Conservation (phyloP, 2,113 vertebrate species). For the Charina bottae region DNA sequence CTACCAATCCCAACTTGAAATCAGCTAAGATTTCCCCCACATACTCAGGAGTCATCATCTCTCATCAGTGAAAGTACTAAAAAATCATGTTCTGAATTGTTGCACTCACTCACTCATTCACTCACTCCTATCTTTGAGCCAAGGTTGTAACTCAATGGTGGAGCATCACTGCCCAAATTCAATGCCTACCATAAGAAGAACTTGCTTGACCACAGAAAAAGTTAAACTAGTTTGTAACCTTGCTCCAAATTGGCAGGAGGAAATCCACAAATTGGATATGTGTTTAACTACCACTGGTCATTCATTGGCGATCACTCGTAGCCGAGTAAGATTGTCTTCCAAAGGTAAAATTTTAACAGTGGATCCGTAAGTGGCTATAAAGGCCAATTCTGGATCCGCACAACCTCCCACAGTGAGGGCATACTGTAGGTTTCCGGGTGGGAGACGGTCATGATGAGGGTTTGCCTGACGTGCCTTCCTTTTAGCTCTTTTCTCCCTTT, state of each 20-base stretch:
- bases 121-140: background rate
- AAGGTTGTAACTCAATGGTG: background rate
- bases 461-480: no score
- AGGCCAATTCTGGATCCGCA: no score
- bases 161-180: background rate
- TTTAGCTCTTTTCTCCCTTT: no score
- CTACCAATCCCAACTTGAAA: background rate
- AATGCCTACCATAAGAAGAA: background rate
- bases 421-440: no score
- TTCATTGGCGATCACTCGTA: no score
- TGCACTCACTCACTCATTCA: background rate
- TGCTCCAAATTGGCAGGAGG: background rate
- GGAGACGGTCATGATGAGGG: no score
- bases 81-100: background rate
- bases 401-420: no score
- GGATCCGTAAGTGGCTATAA: no score
- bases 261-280: background rate
- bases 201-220: background rate
- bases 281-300: background rate
- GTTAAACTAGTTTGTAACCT: background rate
- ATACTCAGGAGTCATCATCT: no score
- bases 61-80: background rate
- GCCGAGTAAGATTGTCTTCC: no score
- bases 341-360: no score
- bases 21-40: background rate